Evolutionary conservation across 2,888 invertebrate species (phyloP), one percentile per base, ranked within the genome.

Genomic region (Drosophila multiciliata): DNA sequence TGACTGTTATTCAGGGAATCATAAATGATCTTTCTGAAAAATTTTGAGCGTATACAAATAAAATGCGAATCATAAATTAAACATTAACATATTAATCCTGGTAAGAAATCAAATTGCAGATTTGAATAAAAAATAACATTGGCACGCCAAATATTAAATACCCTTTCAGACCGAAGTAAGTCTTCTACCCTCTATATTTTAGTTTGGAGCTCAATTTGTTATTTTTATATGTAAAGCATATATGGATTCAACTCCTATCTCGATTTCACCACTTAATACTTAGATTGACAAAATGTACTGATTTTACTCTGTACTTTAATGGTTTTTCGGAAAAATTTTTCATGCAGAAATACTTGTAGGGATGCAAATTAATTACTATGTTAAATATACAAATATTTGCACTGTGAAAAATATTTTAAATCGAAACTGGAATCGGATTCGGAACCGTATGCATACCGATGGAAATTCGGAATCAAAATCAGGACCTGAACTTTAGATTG

Each of bases 1-100:
- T 73, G 65, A 73, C 78, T 88, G 74, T 69, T 78, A 66, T 49
- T 60, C 35, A 45, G 36, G 52, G n/a, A 35, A 60, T 33, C 29
- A 32, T 38, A 53, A 55, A 58, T 57, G 35, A 29, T 17, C 2
- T 48, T 9, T 32, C 9, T 42, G 8, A 29, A 15, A 17, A 15
- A n/a, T 26, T 36, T 11, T 33, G 12, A 6, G 7, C n/a, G 11
- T 6, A 36, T 26, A 12, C 35, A 59, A 59, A 59, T n/a, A 57
- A n/a, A 17, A 11, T 50, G 11, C n/a, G 29, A 29, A 6, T 2
- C 29, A 49, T 26, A 9, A 15, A 49, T 49, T 5, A 42, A 42
- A 20, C 3, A 45, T 8, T 8, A 23, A 15, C 15, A 45, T 20
- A 23, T 23, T 15, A 45, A 20, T 45, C 12, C 2, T 20, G 45